Base-by-base conservation (phyloP, 2,113 vertebrate genomes). In the Paedocypris sp. region DNA sequence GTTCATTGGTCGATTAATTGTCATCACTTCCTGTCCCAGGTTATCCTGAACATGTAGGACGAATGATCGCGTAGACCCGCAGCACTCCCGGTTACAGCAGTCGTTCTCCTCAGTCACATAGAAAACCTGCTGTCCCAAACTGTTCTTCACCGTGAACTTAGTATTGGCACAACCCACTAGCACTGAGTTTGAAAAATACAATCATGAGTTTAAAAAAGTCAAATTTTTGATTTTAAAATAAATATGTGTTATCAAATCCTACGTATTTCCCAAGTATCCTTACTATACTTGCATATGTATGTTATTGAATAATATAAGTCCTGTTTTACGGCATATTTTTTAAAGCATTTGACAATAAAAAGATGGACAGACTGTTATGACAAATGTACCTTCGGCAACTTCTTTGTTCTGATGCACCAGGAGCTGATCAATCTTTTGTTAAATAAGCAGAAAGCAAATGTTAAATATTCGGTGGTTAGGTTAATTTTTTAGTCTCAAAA, bases 391-490 rank as follows among this genome's bases (percentile, higher is more conserved):
- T 85, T 89, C 89, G 32, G 86, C 82, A 63, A 92, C 69, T 1
- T 92, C 83, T 43, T 90, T 80, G 62, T 89, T 83, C 75, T 94
- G 90, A 46, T 93, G 85, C 68, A 93, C 81, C 62, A 93, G 88
- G 43, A 93, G 82, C 66, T 73, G 85, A 69, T 92, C 85, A 64
- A 91, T 69, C 87, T 92, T n/a, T n/a, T n/a, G 82, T 74, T 64
- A 46, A 36, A 69, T 69, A 32, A 15, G 53, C 22, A 20, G 1
- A 31, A 1, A 29, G 48, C 6, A 60, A 15, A 25, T 11, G 4
- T 11, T 11, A 1, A 25, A 38, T 25, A 38, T n/a, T n/a, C n/a
- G n/a, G n/a, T n/a, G n/a, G n/a, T n/a, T n/a, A n/a, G n/a, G n/a
- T n/a, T n/a, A n/a, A n/a, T n/a, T n/a, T n/a, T n/a, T n/a, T n/a